Conservation (phyloP, 92 coral and sea anemone species). For the Muricea muricata region DNA sequence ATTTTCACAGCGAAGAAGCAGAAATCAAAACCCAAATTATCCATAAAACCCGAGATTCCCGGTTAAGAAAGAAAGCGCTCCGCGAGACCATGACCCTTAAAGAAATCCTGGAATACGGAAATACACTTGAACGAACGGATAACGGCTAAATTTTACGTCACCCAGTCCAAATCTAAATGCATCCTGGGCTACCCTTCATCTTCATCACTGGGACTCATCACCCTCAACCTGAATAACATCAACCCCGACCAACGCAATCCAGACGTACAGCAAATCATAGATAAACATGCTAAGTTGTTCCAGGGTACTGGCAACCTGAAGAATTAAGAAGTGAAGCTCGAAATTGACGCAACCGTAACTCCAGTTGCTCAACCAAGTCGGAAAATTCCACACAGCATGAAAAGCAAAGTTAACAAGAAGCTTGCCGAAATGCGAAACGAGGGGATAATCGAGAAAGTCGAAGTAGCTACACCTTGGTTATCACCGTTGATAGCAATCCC, state of each 20-base stretch:
- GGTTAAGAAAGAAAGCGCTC: conserved; percentile 61
- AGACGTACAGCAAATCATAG: conserved; percentile 8
- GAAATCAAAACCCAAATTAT: conserved; percentile 51
- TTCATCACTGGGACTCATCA: conserved; percentile 30
- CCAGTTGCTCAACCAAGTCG: conserved; percentile 62
- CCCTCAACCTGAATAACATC: conserved; percentile 32
- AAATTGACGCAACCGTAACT: conserved; percentile 51
- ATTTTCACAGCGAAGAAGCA: conserved; percentile 36
- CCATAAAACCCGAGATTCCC: conserved; percentile 48
- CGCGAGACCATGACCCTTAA: conserved; percentile 35
- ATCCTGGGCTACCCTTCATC: conserved; percentile 19
- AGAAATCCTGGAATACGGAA: conserved; percentile 36
- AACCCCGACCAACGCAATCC: conserved; percentile 33
- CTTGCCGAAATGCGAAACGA: conserved; percentile 51
- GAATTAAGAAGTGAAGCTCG: conserved; percentile 54
- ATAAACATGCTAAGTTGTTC: conserved; percentile 47
- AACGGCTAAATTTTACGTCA: conserved; percentile 46
- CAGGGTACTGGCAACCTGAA: conserved; percentile 61
- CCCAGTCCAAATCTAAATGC: conserved; percentile 20
- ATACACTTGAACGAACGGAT: conserved; percentile 50
- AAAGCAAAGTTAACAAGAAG: conserved; percentile 48
- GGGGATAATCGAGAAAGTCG: conserved; percentile 51
- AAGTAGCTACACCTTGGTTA: conserved; percentile 58
- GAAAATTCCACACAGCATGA: conserved; percentile 59
- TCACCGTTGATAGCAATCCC: conserved; percentile 61